Percentiles rank a stretch among this genome's conserved stretches.
Conservation (phyloP, 2,797 vertebrate species). For the Thamnophis elegans region DNA sequence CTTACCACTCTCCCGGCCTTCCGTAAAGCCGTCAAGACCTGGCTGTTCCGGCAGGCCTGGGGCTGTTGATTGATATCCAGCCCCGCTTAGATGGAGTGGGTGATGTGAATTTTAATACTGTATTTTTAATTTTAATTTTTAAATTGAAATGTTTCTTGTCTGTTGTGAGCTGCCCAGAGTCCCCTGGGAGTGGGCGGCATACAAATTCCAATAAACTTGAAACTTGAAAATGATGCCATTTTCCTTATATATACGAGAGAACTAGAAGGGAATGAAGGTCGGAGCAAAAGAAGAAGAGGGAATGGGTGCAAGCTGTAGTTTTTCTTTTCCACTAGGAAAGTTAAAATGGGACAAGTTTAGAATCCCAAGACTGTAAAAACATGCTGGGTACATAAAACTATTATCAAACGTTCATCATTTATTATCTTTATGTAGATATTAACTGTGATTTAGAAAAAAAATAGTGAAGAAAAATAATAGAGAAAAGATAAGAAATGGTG, state of each 20-base stretch:
- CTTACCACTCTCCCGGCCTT: no score
- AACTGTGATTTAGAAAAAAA: neutral
- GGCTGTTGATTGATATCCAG: no score
- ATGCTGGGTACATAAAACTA: neutral
- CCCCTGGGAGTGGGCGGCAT: no score
- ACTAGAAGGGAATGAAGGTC: neutral
- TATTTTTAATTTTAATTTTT: no score
- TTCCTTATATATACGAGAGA: neutral
- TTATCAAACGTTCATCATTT: neutral
- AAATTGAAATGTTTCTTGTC: no score
- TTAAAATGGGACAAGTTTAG: neutral
- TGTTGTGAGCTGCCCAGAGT: no score
- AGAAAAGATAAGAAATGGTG: neutral
- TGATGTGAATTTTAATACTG: no score
- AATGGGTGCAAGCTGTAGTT: neutral
- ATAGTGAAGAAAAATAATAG: neutral
- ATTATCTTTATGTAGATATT: neutral
- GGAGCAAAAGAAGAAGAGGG: accelerated
- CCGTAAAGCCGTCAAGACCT: no score
- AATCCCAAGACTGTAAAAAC: accelerated
- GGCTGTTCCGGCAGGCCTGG: no score
- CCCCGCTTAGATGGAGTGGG: no score
- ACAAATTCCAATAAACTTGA: no score
- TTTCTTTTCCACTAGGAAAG: neutral
- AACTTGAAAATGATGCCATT: neutral